Evolutionary conservation across 1,140 invertebrate species (phyloP), one percentile per base, ranked within the genome.

Genomic region (Apis florea): DNA sequence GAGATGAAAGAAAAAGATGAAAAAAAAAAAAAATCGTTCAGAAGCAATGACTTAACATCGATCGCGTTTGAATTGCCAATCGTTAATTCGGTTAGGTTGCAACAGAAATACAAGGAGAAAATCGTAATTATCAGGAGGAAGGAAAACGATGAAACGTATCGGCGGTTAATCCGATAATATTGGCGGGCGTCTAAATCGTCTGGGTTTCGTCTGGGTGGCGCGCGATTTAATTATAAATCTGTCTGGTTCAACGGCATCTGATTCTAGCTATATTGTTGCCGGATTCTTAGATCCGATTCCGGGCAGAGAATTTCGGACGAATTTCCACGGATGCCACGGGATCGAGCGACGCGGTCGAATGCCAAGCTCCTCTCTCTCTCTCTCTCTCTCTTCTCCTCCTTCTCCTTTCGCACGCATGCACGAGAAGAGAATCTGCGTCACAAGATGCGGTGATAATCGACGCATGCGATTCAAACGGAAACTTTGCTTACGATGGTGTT

Each of bases 401-500:
- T 0, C 19, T n/a, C 8, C 53, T 31, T 11, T 1, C 53, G n/a
- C 2, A 9, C 24, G 13, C 77, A 67, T 49, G 54, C 77, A 59
- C 4, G 51, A 26, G n/a, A n/a, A 17, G 51, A 26, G n/a, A n/a
- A 17, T 47, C 8, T 17, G 56, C 67, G 68, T 70, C 56, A 63
- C 68, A 40, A 40, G 56, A 53, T 49, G 51, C 66, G 64, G n/a
- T 12, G 5, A 74, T 6, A 40, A 71, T 19, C 58, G 58, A 66
- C 54, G 70, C 63, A 58, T 67, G 24, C 64, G 21, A 49, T 4
- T 47, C 9, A 70, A 26, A 26, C 15, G 21, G n/a, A 40, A 40
- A 72, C 47, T 71, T 69, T 24, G 64, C 70, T 95, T 95, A 95
- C 95, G 85, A 95, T 93, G 70, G 94, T 95, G 78, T 95, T 94